Percentiles rank a stretch among this genome's conserved stretches.
phyloP scores from a whole-genome alignment of 2,113 vertebrate genomes.

The Bos javanicus region DNA sequence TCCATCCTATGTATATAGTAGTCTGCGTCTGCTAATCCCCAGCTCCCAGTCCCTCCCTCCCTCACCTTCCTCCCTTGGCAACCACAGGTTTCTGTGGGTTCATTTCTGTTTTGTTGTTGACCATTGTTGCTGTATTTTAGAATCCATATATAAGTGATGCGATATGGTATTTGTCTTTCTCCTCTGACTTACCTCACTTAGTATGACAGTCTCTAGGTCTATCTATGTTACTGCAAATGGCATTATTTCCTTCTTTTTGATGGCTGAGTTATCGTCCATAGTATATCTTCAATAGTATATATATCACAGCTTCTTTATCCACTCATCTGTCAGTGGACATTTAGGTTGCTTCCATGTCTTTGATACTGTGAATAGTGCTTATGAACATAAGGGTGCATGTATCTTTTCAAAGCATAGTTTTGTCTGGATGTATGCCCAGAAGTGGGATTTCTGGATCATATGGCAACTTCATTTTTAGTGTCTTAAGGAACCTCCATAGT shows the following conservation, averaged over 20 bases:
- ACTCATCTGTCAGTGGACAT: background rate
- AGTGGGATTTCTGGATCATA: background rate
- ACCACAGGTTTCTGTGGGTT: background rate
- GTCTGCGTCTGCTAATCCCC: background rate
- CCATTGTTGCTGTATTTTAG: background rate
- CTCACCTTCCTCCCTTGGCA: background rate
- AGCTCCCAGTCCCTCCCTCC: background rate
- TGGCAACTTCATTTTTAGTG: background rate
- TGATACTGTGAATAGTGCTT: background rate
- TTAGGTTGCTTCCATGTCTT: background rate
- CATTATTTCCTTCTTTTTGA: background rate
- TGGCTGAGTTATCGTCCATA: background rate
- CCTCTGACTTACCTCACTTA: background rate
- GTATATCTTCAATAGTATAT: background rate
- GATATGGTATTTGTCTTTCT: background rate
- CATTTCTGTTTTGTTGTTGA: background rate
- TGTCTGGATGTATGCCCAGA: background rate
- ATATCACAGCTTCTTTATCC: background rate
- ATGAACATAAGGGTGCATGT: background rate
- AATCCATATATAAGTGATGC: background rate
- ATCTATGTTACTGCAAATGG: background rate
- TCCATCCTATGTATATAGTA: background rate
- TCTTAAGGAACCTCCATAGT: background rate
- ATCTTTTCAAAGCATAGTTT: background rate
- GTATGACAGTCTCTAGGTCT: background rate